Evolutionary conservation across 1,140 invertebrate species (phyloP), one percentile per base, ranked within the genome.

Genomic region (Bilobella aurantiaca): DNA sequence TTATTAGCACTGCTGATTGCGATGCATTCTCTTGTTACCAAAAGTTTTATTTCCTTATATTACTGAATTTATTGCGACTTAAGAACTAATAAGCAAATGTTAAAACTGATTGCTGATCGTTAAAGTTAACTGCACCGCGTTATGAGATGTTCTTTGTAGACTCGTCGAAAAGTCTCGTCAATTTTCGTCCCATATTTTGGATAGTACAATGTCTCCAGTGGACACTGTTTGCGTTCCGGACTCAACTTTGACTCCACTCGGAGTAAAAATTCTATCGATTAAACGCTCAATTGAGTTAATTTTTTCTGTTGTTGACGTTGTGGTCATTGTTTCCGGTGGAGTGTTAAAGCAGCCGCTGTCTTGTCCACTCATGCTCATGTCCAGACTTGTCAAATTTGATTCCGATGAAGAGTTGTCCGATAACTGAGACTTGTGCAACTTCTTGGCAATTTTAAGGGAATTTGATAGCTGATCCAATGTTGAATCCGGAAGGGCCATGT

Each of bases 401-500:
- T 53, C 49, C 5, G 49, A 53, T 5, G 49, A 53, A 16, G 49
- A 53, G 49, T 53, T 18, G 34, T 8, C 8, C 49, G 21, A 23
- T 23, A 21, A 8, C 5, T 25, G 27, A 3, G 21, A 12, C 12
- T 31, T 8, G 25, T 58, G 57, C 2, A 96, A 77, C 77, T 95
- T 95, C 72, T 89, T 89, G 0, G 91, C 92, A 57, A 96, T 92
- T 79, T 96, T 96, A 66, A 91, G 86, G 67, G 88, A 93, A 14
- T 89, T 88, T 78, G 92, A 91, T 0, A 96, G 78, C 76, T 92
- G 93, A 74, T 93, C 90, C 73, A 93, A 91, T 73, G 94, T 91
- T 68, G 93, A 91, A 68, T 94, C 90, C n/a, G 90, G 93, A 23
- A 96, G 81, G 74, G 93, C 90, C 70, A 96, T 82, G 77, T 94